phyloP scores from a whole-genome alignment of 2,888 invertebrate species.

The Auanema sp. region DNA sequence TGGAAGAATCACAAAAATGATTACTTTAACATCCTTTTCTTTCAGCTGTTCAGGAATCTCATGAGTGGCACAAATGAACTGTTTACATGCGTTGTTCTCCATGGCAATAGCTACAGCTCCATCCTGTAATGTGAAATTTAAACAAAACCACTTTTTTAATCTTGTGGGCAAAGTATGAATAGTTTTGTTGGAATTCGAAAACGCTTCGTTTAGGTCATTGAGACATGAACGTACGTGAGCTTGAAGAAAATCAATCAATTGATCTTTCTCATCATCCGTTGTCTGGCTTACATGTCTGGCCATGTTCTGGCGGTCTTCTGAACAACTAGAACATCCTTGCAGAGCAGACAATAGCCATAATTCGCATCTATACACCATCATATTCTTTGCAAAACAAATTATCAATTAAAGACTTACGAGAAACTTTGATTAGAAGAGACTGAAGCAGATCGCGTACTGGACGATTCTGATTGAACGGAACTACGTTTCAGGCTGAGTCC shows the following conservation, averaged over 20 bases:
- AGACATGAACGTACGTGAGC: slow-evolving; percentile 13
- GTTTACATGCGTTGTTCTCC: slow-evolving; percentile 40
- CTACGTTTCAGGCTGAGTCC: too few relatives aligned
- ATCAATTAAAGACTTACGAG: too few relatives aligned
- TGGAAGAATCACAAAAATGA: neutral
- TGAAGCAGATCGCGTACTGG: too few relatives aligned
- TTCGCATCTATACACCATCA: slow-evolving; percentile 11
- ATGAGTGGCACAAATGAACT: slow-evolving; percentile 28
- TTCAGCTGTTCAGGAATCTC: slow-evolving; percentile 15
- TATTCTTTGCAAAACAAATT: too few relatives aligned
- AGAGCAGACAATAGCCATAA: slow-evolving; percentile 18
- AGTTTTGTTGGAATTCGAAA: too few relatives aligned
- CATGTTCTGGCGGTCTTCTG: slow-evolving; percentile 15
- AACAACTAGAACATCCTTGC: slow-evolving; percentile 11
- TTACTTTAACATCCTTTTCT: slow-evolving; percentile 1
- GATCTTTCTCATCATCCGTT: slow-evolving; percentile 13
- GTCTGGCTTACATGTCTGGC: slow-evolving; percentile 10
- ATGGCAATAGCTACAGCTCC: slow-evolving; percentile 30
- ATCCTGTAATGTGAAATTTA: slow-evolving; percentile 11
- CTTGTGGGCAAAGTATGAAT: too few relatives aligned
- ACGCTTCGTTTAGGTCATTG: too few relatives aligned
- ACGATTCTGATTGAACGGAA: too few relatives aligned
- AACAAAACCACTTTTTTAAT: too few relatives aligned
- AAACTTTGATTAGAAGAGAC: too few relatives aligned
- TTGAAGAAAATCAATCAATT: slow-evolving; percentile 21